phyloP scores from a whole-genome alignment of 2,113 vertebrate genomes.

The Sylvietta virens region DNA sequence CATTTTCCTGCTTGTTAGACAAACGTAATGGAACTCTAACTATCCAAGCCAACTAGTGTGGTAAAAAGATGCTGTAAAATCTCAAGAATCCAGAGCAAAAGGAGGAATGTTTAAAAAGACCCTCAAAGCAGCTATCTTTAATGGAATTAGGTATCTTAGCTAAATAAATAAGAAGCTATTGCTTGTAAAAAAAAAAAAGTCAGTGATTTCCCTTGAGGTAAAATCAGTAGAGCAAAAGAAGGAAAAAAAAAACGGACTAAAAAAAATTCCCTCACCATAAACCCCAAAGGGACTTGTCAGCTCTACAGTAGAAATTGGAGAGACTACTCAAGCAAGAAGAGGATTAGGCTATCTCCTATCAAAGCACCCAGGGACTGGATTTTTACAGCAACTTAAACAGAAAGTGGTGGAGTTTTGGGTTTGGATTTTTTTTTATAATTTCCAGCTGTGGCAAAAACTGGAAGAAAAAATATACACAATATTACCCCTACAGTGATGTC shows the following conservation, averaged over 20 bases:
- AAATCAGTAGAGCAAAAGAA: conserved; percentile 49
- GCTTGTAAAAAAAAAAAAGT: not conserved
- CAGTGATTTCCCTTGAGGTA: conserved; percentile 58
- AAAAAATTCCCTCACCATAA: conserved; percentile 23
- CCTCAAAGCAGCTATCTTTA: not conserved
- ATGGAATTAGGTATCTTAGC: conserved; percentile 50
- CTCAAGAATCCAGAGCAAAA: not conserved
- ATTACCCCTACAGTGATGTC: not conserved
- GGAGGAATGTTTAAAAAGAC: not conserved
- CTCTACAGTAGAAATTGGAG: conserved; percentile 57
- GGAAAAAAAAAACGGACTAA: not conserved
- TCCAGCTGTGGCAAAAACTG: not conserved
- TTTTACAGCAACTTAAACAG: conserved; percentile 40
- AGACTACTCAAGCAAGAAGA: conserved; percentile 63
- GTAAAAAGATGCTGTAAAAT: not conserved
- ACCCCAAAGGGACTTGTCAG: conserved; percentile 55
- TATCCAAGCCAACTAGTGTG: not conserved
- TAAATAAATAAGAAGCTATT: conserved; percentile 54
- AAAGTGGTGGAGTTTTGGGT: not conserved
- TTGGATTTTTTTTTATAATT: not conserved
- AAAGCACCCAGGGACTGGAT: not conserved
- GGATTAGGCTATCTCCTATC: conserved; percentile 63
- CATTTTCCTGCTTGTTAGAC: not conserved
- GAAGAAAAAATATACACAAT: not conserved
- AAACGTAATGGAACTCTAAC: not conserved